These are phyloP conservation scores for Eudyptes chrysolophus DNA, from an alignment of 2,113 vertebrate genomes.

Conservation along the genomic window DNA sequence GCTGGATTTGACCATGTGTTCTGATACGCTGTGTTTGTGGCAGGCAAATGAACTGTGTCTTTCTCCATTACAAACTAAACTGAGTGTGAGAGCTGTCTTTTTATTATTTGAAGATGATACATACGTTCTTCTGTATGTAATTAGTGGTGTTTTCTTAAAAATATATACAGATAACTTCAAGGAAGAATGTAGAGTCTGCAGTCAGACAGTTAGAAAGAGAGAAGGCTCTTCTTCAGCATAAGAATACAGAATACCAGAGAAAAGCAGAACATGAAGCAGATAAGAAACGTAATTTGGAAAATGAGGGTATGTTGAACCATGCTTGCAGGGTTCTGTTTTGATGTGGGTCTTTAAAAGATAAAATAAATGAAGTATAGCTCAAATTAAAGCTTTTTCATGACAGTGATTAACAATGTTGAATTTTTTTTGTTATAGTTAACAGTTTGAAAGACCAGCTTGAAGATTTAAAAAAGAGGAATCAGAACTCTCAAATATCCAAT, in stretches of 20 bases:
- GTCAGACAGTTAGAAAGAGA: constrained; percentile 93
- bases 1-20: neutral
- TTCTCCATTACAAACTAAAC: neutral
- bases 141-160: neutral
- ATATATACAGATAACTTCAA: constrained; percentile 81
- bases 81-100: neutral
- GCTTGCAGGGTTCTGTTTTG: neutral
- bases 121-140: neutral
- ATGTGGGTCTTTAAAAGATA: neutral
- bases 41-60: neutral
- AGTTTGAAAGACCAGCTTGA: constrained; percentile 95
- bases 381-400: neutral
- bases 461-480: constrained; percentile 94
- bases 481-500: constrained; percentile 96
- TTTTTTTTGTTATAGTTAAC: constrained; percentile 82
- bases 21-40: neutral
- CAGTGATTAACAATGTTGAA: neutral
- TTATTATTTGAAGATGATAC: neutral
- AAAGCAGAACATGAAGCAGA: constrained; percentile 96
- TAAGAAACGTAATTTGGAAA: constrained; percentile 94
- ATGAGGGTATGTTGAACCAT: constrained; percentile 82
- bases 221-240: constrained; percentile 96
- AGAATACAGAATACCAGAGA: constrained; percentile 92
- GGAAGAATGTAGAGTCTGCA: constrained; percentile 88
- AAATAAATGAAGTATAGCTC: neutral